Evolutionary conservation across 2,888 invertebrate species (phyloP), one percentile per base, ranked within the genome.

Genomic region (Timema podura): DNA sequence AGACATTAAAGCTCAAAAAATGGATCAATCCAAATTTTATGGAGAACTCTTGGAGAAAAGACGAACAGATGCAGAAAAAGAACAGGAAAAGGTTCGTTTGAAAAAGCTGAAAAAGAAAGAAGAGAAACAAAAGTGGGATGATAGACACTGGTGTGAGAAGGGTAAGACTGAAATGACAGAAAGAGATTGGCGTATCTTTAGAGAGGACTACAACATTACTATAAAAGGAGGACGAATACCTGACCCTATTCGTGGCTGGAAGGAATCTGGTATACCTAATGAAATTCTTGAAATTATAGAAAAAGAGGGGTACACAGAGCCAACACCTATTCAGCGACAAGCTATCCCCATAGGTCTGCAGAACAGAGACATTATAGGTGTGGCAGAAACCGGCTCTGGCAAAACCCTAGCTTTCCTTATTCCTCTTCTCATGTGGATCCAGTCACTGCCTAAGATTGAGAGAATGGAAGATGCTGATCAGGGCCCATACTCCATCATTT

Each of bases 171-270:
- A 98, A 82, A 99, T 99, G 99, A 95, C 94, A 0, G 98, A 99
- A 81, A 87, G 99, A 77, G 99, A 99, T 84, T 99, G 99, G 99
- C 89, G 99, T 81, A 99, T 99, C 77, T 99, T 99, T 81, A 88
- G 98, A 74, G 99, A 99, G 82, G 99, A 99, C 83, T 99, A 97
- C 81, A 99, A 96, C 79, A 98, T 99, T 68, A 93, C 96, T 5
- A 94, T 98, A 73, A 99, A 99, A 82, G 97, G 97, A 74, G 99
- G 99, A 0, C 91, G 87, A 79, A 96, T 99, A 76, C 98, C 99
- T 0, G 95, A 96, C 83, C 99, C 99, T 0, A 89, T 99, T 71
- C 87, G 99, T 49, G 89, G 87, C 73, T 99, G 99, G 99, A 91
- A 91, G 74, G 99, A 99, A 83, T 95, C 94, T 5, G 89, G 89